Percentiles rank a stretch among this genome's conserved stretches.
Conservation (phyloP, 2,888 invertebrate species). For the Adelphocoris suturalis region DNA sequence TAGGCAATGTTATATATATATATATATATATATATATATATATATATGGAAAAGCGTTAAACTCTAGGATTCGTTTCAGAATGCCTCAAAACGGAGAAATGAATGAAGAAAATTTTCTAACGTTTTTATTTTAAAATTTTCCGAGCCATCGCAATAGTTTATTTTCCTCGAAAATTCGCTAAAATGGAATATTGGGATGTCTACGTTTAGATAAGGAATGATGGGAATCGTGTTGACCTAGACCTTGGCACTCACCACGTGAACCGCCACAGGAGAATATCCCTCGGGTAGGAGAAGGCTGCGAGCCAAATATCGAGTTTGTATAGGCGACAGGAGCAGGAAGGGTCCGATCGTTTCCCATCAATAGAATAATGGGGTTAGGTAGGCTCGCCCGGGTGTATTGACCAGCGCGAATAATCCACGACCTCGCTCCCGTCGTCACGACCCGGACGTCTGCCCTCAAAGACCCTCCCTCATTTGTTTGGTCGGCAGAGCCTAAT, state of each 20-base stretch:
- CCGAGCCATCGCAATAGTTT: no score
- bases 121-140: no score
- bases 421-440: conserved; percentile 21
- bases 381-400: conserved; percentile 16
- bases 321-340: conserved; percentile 13
- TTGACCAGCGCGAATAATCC: conserved; percentile 34
- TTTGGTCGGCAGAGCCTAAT: not conserved
- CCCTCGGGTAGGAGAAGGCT: not conserved
- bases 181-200: no score
- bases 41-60: no score
- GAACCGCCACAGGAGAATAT: not conserved
- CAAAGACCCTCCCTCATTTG: not conserved
- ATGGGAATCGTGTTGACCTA: conserved; percentile 21
- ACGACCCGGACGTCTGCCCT: not conserved
- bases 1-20: no score
- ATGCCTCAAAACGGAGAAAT: no score
- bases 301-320: conserved; percentile 14
- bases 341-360: conserved; percentile 18
- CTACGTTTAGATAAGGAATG: not conserved
- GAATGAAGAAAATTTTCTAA: no score
- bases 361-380: conserved; percentile 34
- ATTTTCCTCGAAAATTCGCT: no score
- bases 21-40: no score
- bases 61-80: no score
- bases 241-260: not conserved